Base-by-base conservation (phyloP, 1,140 invertebrate genomes). In the Nymphalis io region DNA sequence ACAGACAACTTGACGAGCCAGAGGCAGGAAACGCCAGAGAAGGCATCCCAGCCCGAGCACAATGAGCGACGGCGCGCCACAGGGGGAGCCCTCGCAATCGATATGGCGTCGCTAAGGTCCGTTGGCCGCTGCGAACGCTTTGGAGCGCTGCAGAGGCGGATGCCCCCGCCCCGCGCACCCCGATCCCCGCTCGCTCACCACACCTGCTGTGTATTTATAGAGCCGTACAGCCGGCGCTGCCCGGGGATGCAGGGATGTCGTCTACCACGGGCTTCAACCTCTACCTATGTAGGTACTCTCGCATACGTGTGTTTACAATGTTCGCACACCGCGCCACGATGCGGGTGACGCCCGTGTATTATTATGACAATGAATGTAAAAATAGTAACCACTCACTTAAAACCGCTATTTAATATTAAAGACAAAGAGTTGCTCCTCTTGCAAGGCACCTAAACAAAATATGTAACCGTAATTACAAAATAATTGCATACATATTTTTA, bases 81-180 rank as follows among this genome's bases (percentile, higher is more conserved):
- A 89, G 86, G 87, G 88, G 88, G 88, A 88, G 85, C 86, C 88
- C 84, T 90, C 86, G 86, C 86, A 90, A 90, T 91, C 88, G 88
- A 91, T 91, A 91, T 91, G 85, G 81, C 87, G 88, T 86, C 86
- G 88, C 87, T 90, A 89, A 90, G 88, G 88, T 90, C 88, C 88
- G 87, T 80, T 88, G 88, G 88, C 85, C 87, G 88, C 81, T 88
- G 84, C 79, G 87, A 89, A 78, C 84, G 80, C 84, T 84, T 89
- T 84, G 82, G 84, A 87, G 79, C 83, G 83, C 85, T 89, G 85
- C 82, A 85, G 85, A 89, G 87, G 87, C 85, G 87, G 85, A 87
- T 87, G 82, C 82, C 85, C 86, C 83, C 70, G 74, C 74, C 86
- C 75, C 84, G 78, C 85, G 70, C 77, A 72, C 72, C 80, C 48